Evolutionary conservation across 2,888 invertebrate species (phyloP).

Genomic region (Dorcus parallelipipedus): DNA sequence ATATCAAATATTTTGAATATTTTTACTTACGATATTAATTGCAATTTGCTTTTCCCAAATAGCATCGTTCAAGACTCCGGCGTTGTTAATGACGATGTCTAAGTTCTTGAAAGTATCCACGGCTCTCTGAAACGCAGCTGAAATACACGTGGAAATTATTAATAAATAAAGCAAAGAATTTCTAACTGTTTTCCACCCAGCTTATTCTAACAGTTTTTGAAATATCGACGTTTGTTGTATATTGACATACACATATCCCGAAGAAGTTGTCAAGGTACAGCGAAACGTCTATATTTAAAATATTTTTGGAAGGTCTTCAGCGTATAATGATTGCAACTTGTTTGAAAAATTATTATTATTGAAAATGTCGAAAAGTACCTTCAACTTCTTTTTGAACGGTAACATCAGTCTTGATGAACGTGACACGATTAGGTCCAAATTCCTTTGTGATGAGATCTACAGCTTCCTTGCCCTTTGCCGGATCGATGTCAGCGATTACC

Average conservation of each 20-base stretch:
- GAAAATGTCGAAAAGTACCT: conserved; percentile 1
- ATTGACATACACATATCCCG: too few species aligned
- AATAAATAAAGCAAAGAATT: too few species aligned
- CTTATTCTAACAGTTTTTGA: too few species aligned
- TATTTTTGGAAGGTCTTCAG: too few species aligned
- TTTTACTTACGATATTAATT: conserved; percentile 8
- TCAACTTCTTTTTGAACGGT: conserved; percentile 19
- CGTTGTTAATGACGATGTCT: conserved; percentile 16
- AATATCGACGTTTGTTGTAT: too few species aligned
- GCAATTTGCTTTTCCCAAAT: conserved; percentile 12
- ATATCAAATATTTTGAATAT: too few species aligned
- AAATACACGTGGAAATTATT: neutral
- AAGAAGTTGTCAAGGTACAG: too few species aligned
- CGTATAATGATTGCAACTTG: too few species aligned
- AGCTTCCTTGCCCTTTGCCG: conserved; percentile 10
- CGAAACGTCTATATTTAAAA: too few species aligned
- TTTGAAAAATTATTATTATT: too few species aligned
- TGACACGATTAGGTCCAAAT: conserved; percentile 10
- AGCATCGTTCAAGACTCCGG: conserved; percentile 9
- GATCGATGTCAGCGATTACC: conserved; percentile 15
- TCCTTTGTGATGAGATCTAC: conserved; percentile 5
- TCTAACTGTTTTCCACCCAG: too few species aligned
- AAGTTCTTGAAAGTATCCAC: conserved; percentile 8
- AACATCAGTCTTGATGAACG: conserved; percentile 15
- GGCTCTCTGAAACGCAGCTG: conserved; percentile 13